Evolutionary conservation across 2,113 vertebrate genomes (phyloP).

Genomic region (Erinaceus europaeus): DNA sequence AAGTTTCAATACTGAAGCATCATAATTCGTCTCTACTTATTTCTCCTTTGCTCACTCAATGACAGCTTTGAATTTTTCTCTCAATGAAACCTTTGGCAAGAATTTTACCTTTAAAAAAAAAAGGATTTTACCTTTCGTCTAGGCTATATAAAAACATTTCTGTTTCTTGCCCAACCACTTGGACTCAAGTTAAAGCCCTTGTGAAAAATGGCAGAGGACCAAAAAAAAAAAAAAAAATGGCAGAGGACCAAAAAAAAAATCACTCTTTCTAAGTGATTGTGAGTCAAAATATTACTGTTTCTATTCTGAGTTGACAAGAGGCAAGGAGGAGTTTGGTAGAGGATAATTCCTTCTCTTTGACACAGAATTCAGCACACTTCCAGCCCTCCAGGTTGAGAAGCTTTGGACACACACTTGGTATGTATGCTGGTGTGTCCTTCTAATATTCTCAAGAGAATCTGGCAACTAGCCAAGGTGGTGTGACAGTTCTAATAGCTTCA

Average conservation of each 20-base stretch:
- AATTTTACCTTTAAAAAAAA: background rate
- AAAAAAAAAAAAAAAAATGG: constrained; percentile 7
- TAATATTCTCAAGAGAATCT: too few species aligned
- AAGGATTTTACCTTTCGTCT: too few species aligned
- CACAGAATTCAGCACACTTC: background rate
- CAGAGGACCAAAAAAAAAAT: background rate
- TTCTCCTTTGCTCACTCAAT: background rate
- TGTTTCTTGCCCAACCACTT: background rate
- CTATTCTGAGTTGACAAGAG: background rate
- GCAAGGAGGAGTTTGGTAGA: background rate
- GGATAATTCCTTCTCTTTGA: background rate
- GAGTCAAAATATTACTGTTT: background rate
- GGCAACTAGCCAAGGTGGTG: too few species aligned
- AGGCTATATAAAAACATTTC: background rate
- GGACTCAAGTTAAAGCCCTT: background rate
- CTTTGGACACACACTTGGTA: background rate
- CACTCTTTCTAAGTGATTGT: background rate
- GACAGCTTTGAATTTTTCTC: background rate
- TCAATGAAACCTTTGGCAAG: background rate
- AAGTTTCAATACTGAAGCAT: background rate
- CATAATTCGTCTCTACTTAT: background rate
- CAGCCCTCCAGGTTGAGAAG: background rate
- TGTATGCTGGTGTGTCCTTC: too few species aligned
- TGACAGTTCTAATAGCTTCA: background rate
- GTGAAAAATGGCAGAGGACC: background rate